phyloP scores from a whole-genome alignment of 1,140 invertebrate genomes.

The Ceratitis capitata region DNA sequence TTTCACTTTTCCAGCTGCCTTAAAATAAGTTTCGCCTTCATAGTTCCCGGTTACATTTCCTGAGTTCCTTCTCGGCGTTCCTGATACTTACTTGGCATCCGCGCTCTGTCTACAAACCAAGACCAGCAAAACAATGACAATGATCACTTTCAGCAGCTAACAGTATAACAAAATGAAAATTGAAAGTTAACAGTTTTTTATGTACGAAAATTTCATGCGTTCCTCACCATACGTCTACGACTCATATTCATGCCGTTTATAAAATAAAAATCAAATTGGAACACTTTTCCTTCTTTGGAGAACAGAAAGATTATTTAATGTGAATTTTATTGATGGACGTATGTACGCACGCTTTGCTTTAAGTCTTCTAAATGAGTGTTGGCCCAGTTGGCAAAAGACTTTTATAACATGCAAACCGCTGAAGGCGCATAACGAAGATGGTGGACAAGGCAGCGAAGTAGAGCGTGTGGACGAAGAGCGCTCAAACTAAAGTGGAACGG shows the following conservation, averaged over 20 bases:
- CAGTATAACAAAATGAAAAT: neutral
- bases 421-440: neutral
- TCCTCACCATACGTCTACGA: neutral
- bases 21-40: neutral
- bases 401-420: conserved; percentile 21
- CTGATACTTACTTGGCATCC: neutral
- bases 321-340: neutral
- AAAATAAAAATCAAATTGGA: no score
- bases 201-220: neutral
- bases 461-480: neutral
- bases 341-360: neutral
- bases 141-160: neutral
- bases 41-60: neutral
- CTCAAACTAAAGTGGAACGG: neutral
- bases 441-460: neutral
- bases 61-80: neutral
- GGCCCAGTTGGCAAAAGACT: conserved; percentile 29
- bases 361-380: neutral
- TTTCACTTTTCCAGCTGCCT: no score
- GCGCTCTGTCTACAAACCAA: neutral
- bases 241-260: neutral
- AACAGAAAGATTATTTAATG: neutral
- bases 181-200: neutral
- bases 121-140: neutral
- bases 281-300: neutral